These are phyloP conservation scores for Dendrocincla fuliginosa DNA, from an alignment of 2,797 vertebrate genomes.

Conservation along the genomic window DNA sequence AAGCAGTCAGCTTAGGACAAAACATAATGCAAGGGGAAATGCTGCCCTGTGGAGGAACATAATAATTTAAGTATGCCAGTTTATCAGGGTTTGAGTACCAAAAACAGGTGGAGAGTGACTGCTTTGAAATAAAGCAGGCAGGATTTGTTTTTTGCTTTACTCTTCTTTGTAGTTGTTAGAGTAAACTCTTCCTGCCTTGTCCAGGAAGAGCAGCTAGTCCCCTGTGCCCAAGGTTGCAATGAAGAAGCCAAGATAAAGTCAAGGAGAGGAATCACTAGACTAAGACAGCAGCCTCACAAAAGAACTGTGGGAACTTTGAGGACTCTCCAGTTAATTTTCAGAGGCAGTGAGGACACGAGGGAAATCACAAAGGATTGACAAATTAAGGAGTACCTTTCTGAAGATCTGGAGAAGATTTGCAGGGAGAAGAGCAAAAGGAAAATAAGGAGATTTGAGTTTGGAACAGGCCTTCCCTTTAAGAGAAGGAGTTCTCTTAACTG, in stretches of 20 bases:
- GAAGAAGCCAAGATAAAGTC: not conserved
- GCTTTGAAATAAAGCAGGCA: not conserved
- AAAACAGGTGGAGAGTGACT: not conserved
- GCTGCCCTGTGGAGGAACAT: not conserved
- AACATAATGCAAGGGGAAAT: not conserved
- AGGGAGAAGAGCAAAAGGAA: not conserved
- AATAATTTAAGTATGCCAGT: not conserved
- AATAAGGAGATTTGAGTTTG: not conserved
- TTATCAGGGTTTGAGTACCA: not conserved
- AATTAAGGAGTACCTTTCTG: not conserved
- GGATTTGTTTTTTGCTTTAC: not conserved
- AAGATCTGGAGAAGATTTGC: not conserved
- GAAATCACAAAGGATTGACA: not conserved
- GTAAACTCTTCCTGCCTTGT: not conserved
- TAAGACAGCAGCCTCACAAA: not conserved
- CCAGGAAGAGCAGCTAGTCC: not conserved
- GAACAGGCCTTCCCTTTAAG: not conserved
- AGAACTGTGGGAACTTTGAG: not conserved
- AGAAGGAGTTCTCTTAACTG: not conserved
- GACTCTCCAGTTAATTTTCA: not conserved
- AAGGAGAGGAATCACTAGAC: not conserved
- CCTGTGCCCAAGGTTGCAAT: not conserved
- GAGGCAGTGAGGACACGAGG: fast-evolving
- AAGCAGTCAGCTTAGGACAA: not conserved
- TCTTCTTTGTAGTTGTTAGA: not conserved